These are phyloP conservation scores for Rapana venosa DNA, from an alignment of 2,888 invertebrate species.

Conservation along the genomic window DNA sequence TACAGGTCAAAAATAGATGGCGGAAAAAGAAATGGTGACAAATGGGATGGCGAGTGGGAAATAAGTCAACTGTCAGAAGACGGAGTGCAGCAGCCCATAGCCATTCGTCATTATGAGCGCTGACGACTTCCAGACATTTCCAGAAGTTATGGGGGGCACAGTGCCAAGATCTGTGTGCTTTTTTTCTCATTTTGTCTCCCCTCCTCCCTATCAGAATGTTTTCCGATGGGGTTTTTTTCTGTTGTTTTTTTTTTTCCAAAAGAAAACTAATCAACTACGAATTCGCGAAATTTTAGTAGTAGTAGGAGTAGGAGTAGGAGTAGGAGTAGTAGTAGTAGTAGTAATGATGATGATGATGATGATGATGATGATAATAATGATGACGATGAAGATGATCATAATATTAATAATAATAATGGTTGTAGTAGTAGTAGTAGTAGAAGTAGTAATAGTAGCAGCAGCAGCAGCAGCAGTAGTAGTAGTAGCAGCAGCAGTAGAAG, in stretches of 20 bases:
- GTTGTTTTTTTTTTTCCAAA: neutral
- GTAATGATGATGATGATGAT: neutral
- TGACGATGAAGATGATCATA: neutral
- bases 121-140: too few relatives aligned
- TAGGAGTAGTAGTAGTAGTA: neutral
- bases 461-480: neutral
- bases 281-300: neutral
- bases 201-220: neutral
- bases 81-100: too few relatives aligned
- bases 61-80: too few relatives aligned
- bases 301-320: neutral
- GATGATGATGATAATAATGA: neutral
- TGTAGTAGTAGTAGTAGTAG: neutral
- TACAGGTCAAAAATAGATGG: too few relatives aligned
- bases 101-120: too few relatives aligned
- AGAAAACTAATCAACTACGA: neutral
- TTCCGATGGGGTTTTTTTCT: neutral
- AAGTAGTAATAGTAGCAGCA: neutral
- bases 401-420: neutral
- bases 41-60: too few relatives aligned
- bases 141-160: too few relatives aligned
- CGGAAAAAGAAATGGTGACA: too few relatives aligned
- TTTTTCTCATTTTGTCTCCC: neutral
- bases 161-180: neutral
- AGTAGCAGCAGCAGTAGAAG: neutral